phyloP scores from a whole-genome alignment of 1,140 invertebrate species.

The Bombus balteatus region DNA sequence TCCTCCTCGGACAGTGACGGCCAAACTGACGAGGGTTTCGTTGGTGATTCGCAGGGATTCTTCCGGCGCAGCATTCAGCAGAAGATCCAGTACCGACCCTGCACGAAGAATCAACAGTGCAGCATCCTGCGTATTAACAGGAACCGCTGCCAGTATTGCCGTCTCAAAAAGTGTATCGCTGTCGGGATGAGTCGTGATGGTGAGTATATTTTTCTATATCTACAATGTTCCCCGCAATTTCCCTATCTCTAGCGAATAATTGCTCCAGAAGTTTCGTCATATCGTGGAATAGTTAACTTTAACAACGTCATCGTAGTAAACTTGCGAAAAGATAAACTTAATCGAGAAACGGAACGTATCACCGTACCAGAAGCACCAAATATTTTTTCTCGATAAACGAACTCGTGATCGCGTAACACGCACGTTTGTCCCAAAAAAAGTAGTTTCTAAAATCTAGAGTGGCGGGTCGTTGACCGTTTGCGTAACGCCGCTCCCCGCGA shows the following conservation, averaged over 20 bases:
- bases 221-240: not conserved
- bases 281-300: not conserved
- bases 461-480: conserved; percentile 79
- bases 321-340: not conserved
- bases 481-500: conserved; percentile 73
- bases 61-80: conserved; percentile 96
- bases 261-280: not conserved
- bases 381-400: too few relatives aligned
- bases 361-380: not conserved
- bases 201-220: conserved; percentile 83
- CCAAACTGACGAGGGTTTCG: conserved; percentile 81
- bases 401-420: not conserved
- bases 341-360: not conserved
- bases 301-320: too few relatives aligned
- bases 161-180: conserved; percentile 98
- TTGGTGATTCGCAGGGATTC: conserved; percentile 88
- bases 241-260: not conserved
- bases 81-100: conserved; percentile 98
- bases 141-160: conserved; percentile 98
- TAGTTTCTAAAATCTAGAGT: conserved; percentile 76
- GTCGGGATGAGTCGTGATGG: conserved; percentile 99
- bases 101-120: conserved; percentile 99
- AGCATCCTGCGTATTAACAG: conserved; percentile 97
- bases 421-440: conserved; percentile 23
- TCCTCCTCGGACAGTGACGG: conserved; percentile 79